phyloP scores from a whole-genome alignment of 2,797 vertebrate genomes.

The Clarias fuscus region DNA sequence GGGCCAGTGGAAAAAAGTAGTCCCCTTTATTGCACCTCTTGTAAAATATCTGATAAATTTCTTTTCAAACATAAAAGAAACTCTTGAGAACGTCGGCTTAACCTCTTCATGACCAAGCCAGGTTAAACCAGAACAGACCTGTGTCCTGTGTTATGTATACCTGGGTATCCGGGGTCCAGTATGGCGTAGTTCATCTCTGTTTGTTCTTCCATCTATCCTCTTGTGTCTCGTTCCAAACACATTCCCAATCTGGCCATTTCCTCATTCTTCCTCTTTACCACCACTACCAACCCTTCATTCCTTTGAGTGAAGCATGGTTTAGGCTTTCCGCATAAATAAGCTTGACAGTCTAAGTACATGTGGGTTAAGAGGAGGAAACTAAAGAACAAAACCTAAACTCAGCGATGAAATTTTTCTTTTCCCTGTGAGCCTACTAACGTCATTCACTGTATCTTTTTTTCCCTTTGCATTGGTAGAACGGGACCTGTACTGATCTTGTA shows the following conservation, averaged over 20 bases:
- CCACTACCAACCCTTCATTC: slow-evolving; percentile 23
- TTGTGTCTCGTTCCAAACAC: slow-evolving; percentile 40
- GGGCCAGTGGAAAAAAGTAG: slow-evolving; percentile 78
- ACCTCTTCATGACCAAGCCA: slow-evolving; percentile 47
- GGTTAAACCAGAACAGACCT: slow-evolving; percentile 30
- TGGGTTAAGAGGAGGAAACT: slow-evolving; percentile 42
- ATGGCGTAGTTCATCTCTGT: slow-evolving; percentile 6
- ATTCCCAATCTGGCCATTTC: slow-evolving; percentile 29
- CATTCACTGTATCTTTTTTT: slow-evolving; percentile 25
- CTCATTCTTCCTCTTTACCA: slow-evolving; percentile 26
- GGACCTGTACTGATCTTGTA: no score
- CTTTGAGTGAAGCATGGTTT: slow-evolving; percentile 14
- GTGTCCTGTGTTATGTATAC: slow-evolving; percentile 49
- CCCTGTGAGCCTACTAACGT: slow-evolving; percentile 28
- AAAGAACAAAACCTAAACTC: slow-evolving; percentile 41
- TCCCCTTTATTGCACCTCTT: slow-evolving; percentile 80
- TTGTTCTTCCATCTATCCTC: slow-evolving; percentile 33
- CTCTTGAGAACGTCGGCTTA: slow-evolving; percentile 68
- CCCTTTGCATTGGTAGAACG: slow-evolving; percentile 26
- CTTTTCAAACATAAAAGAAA: slow-evolving; percentile 76
- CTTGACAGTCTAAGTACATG: slow-evolving; percentile 45
- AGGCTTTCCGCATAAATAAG: slow-evolving; percentile 39
- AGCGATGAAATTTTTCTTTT: slow-evolving; percentile 34
- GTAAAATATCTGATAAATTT: slow-evolving; percentile 87
- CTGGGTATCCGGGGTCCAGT: slow-evolving; percentile 18